These are phyloP conservation scores for Phodopus roborovskii DNA, from an alignment of 2,113 vertebrate species.

Conservation along the genomic window DNA sequence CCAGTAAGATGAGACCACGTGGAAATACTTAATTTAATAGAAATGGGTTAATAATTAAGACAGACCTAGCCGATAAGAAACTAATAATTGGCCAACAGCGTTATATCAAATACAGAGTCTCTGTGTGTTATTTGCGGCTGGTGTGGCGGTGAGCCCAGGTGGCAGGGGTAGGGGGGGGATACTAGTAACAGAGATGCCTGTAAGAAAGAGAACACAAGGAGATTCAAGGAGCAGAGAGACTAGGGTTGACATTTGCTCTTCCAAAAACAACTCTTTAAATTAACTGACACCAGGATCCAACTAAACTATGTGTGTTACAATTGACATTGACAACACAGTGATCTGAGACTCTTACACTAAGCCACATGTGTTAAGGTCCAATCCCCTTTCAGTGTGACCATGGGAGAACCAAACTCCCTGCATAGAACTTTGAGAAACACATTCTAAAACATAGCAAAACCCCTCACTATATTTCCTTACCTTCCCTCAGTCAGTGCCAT, in stretches of 20 bases:
- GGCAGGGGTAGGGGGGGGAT: too few species aligned
- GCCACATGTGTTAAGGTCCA: too few species aligned
- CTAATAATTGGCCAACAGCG: too few species aligned
- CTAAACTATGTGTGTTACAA: neutral
- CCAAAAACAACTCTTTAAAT: neutral
- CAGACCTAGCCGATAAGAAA: too few species aligned
- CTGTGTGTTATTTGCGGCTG: too few species aligned
- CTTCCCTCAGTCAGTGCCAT: neutral
- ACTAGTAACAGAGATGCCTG: too few species aligned
- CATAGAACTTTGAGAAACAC: rapidly evolving
- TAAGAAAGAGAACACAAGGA: neutral
- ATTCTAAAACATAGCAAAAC: neutral
- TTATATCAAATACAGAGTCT: too few species aligned
- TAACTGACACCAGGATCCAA: neutral
- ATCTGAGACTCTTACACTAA: neutral
- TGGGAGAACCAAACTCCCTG: neutral
- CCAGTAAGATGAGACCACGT: too few species aligned
- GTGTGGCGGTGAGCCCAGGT: too few species aligned
- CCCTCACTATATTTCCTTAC: neutral
- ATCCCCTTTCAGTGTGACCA: too few species aligned
- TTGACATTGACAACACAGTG: rapidly evolving
- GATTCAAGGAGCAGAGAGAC: neutral
- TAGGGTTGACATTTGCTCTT: neutral
- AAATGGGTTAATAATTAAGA: too few species aligned
- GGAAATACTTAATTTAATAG: too few species aligned